These are phyloP conservation scores for Sinohyriopsis cumingii DNA, from an alignment of 2,888 invertebrate genomes.

Conservation along the genomic window DNA sequence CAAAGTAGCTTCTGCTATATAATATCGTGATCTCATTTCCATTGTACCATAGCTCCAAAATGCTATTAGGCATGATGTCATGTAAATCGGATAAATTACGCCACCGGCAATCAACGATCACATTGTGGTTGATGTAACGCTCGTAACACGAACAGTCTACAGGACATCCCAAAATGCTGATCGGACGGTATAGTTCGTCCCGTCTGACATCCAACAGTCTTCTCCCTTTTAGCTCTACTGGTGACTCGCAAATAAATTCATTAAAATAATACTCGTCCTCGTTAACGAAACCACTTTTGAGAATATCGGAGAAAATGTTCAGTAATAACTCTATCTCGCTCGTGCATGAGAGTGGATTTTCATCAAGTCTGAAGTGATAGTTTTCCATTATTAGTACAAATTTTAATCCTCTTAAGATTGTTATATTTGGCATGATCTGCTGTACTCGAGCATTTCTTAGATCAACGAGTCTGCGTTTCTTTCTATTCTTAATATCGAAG, in stretches of 20 bases:
- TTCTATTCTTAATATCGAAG: no score
- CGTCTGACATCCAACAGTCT: constrained; percentile 11
- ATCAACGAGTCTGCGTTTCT: no score
- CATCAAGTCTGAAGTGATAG: constrained; percentile 16
- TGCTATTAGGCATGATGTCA: constrained; percentile 13
- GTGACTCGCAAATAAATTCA: constrained; percentile 19
- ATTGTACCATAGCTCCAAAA: constrained; percentile 22
- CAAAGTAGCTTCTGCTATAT: no score
- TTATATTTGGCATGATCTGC: no score
- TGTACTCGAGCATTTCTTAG: no score
- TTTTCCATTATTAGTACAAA: constrained; percentile 8
- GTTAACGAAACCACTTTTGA: neutral
- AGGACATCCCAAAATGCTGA: constrained; percentile 13
- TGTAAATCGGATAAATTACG: constrained; percentile 7
- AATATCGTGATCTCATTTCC: no score
- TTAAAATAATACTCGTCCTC: constrained; percentile 21
- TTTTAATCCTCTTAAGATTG: neutral
- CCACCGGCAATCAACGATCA: constrained; percentile 26
- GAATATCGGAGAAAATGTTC: neutral
- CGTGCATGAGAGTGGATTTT: constrained; percentile 12
- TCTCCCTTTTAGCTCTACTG: constrained; percentile 15
- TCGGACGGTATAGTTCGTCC: constrained; percentile 19
- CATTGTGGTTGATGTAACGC: constrained; percentile 8
- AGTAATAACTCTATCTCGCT: constrained; percentile 14
- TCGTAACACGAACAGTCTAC: constrained; percentile 15